Percentiles rank a stretch among this genome's conserved stretches.
These are phyloP conservation scores for Theretra japonica DNA, from an alignment of 2,888 invertebrate genomes.

Conservation along the genomic window DNA sequence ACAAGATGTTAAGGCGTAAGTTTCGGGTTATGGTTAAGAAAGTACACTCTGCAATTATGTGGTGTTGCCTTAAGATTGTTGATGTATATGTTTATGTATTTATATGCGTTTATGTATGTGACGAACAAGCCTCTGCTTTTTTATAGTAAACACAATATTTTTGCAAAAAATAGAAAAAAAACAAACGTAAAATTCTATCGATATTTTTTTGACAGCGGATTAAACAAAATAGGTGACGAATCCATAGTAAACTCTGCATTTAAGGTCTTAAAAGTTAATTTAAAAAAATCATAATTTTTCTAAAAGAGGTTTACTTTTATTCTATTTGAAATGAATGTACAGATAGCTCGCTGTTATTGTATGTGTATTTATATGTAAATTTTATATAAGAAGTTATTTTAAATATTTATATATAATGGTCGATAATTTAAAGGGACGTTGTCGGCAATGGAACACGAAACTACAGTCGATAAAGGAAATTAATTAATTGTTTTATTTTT, in stretches of 20 bases:
- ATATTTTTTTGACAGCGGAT: neutral
- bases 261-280: neutral
- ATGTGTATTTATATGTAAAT: neutral
- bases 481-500: neutral
- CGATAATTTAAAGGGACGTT: neutral
- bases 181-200: neutral
- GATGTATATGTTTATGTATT: slow-evolving; percentile 4
- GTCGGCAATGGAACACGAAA: neutral
- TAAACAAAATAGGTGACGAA: neutral
- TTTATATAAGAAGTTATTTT: neutral
- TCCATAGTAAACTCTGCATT: neutral
- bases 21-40: slow-evolving; percentile 14
- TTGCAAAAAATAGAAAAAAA: too few species aligned
- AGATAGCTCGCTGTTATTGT: neutral
- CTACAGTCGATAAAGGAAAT: neutral
- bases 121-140: neutral
- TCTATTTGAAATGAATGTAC: neutral
- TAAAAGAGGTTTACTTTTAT: neutral
- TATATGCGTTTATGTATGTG: neutral
- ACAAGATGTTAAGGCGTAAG: neutral
- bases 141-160: neutral
- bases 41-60: neutral
- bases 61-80: slow-evolving; percentile 10
- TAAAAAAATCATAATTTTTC: too few species aligned
- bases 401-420: neutral